Base-by-base conservation (phyloP, 1,140 invertebrate species). In the Psix sp. region DNA sequence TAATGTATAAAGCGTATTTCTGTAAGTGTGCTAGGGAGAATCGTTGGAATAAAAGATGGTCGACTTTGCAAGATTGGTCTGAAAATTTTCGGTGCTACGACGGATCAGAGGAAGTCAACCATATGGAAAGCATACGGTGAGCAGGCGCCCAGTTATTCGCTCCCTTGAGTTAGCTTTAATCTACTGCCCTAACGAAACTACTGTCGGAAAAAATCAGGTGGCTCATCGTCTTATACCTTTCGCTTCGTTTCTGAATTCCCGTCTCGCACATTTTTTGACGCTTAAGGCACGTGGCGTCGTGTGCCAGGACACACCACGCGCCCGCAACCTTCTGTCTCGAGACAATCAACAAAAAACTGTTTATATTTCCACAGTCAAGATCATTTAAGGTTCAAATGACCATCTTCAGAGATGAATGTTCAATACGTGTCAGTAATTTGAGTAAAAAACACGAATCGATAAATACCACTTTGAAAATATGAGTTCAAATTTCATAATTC, bases 81-180 rank as follows among this genome's bases (percentile, higher is more conserved):
- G 70, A 63, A 74, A 74, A 62, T 67, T 39, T 49, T 74, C 49
- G 63, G 57, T 74, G 63, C 62, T 62, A 65, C 56, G 66, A 65
- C 35, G 40, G 65, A 75, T 80, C 76, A 77, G 78, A 77, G 75
- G 77, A 77, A 81, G 76, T 77, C 63, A 75, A 77, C 83, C 85
- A 87, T 87, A 87, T 86, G 85, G 85, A 79, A 81, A 87, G 83
- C 85, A 87, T 84, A 87, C 85, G 85, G 85, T 56, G 71, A 87
- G 85, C 80, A 84, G 82, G 78, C 77, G 71, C 78, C 70, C 63
- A 74, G 71, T 68, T 57, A 68, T 68, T 81, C 73, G 68, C 65
- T 77, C 77, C 76, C 78, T 78, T 71, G 45, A 77, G 77, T 72
- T 75, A 70, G 56, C 77, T 83, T 85, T 84, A 85, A 86, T 84